Evolutionary conservation across 1,140 invertebrate genomes (phyloP), one percentile per base, ranked within the genome.

Genomic region (Centruroides sculpturatus): DNA sequence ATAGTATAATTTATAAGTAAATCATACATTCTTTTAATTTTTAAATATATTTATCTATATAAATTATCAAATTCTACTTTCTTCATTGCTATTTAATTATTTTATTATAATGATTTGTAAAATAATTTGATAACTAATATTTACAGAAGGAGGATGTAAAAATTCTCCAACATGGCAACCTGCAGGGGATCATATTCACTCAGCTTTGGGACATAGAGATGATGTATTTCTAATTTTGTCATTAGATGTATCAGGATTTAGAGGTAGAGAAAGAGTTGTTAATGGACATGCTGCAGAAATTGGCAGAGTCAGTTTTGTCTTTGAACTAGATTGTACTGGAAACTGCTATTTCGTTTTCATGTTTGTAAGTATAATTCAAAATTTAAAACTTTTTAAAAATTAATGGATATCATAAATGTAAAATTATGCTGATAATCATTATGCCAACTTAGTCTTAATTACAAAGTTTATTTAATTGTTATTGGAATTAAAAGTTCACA

Each of bases 281-380:
- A 71, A 72, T 52, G 77, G 75, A 0, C 70, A 72, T 55, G 67
- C 70, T n/a, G 66, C 69, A n/a, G 71, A 74, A 56, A 71, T 78
- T 5, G 77, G 76, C 12, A 68, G 71, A 34, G 66, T 81, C 6
- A 70, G 67, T 5, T 81, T 81, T 67, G 70, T 69, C 8, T 80
- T 81, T 68, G 74, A 80, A 61, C 66, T 77, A n/a, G 65, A 71
- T n/a, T 81, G 80, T 67, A 61, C 67, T 3, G 67, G 66, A 9
- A 69, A 75, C 46, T 81, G 80, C 67, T 72, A 75, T 62, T 73
- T 81, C 59, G 66, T 76, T n/a, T 79, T 81, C 56, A 75, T 80
- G 72, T 73, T 60, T 59, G 52, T 62, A 62, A 60, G 47, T 12
- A 35, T 6, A 12, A 51, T 5, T 51, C 9, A 3, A 13, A n/a